Percentiles rank a stretch among this genome's conserved stretches.
Conservation (phyloP, 1,140 invertebrate species). For the Paracyclopina nana region DNA sequence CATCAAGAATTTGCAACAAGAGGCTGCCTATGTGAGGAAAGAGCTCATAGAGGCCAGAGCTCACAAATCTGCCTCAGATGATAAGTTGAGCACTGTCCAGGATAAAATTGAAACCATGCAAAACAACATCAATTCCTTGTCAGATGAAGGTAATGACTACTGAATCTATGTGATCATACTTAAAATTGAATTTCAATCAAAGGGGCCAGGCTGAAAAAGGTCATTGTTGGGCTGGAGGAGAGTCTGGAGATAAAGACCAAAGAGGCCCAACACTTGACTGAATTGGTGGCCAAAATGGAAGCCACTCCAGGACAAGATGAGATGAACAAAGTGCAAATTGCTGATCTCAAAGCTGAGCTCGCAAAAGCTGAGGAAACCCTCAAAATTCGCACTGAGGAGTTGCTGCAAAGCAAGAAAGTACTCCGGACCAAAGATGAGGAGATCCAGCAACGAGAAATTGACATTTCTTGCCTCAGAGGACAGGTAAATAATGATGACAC, state of each 20-base stretch:
- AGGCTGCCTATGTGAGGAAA: not conserved
- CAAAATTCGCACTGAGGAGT: not conserved
- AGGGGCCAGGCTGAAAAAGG: not conserved
- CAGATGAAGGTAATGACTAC: conserved; percentile 4
- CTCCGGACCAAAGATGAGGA: not conserved
- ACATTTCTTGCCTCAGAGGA: not conserved
- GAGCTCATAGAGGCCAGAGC: conserved; percentile 10
- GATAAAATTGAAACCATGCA: not conserved
- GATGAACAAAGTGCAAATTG: conserved; percentile 2
- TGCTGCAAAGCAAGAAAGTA: not conserved
- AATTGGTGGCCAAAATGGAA: conserved; percentile 8
- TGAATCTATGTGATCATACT: no score
- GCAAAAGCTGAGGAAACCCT: not conserved
- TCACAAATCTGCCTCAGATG: conserved; percentile 2
- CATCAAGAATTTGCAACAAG: not conserved
- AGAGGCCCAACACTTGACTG: not conserved
- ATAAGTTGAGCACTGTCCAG: not conserved
- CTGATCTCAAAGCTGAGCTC: not conserved
- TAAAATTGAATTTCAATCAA: no score
- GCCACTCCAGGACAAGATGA: not conserved
- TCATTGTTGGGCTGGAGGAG: not conserved
- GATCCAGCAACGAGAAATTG: conserved; percentile 8
- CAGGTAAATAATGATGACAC: conserved; percentile 6
- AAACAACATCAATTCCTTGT: not conserved
- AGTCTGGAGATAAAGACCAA: not conserved